Conservation (phyloP, 2,113 vertebrate genomes). For the Ciconia maguari region DNA sequence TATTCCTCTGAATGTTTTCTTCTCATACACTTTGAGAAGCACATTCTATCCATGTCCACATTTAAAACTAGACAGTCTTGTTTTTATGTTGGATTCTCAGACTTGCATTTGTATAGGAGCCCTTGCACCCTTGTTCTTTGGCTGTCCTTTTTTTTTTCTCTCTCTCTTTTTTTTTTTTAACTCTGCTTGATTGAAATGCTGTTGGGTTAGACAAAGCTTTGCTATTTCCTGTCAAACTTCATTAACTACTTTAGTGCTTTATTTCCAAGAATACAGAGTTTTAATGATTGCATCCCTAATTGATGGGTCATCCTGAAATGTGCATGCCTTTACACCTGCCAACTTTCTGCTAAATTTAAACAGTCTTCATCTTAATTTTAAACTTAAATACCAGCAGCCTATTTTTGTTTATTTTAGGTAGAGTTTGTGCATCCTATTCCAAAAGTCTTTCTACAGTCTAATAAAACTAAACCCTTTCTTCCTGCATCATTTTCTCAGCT, state of each 20-base stretch:
- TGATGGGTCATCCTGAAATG: not conserved
- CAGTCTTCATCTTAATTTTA: not conserved
- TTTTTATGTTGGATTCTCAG: not conserved
- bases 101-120: not conserved
- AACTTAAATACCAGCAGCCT: not conserved
- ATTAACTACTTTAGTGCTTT: not conserved
- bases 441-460: not conserved
- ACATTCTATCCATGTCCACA: not conserved
- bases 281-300: not conserved
- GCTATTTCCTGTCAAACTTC: not conserved
- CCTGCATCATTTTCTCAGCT: not conserved
- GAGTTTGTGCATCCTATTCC: not conserved
- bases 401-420: not conserved
- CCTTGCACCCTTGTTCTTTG: not conserved
- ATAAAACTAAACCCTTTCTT: not conserved
- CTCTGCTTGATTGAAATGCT: not conserved
- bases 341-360: not conserved
- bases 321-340: not conserved
- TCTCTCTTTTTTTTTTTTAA: not conserved
- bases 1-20: not conserved
- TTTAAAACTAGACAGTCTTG: not conserved
- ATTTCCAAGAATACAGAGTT: not conserved
- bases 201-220: not conserved
- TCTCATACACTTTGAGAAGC: not conserved
- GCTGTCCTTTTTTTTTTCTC: not conserved